A percentile compares a stretch with the other conserved stretches of the same genome.
phyloP scores from a whole-genome alignment of 2,888 invertebrate genomes.

The Polydrusus tereticollis region DNA sequence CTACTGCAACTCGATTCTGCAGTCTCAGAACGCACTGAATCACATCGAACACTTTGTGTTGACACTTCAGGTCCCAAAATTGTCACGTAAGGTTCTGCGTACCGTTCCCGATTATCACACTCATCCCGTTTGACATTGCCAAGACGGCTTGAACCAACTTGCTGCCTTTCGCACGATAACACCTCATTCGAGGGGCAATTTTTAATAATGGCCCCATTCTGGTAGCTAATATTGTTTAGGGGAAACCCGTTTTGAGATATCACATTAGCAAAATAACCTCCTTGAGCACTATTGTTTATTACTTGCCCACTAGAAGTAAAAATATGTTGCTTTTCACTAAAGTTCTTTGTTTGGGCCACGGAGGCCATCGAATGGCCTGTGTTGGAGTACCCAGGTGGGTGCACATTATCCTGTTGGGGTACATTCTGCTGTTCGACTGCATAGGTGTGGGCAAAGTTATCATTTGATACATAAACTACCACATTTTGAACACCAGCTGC shows the following conservation, averaged over 20 bases:
- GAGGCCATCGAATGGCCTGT: slow-evolving; percentile 62
- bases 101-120: slow-evolving; percentile 57
- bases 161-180: slow-evolving; percentile 57
- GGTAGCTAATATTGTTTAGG: slow-evolving; percentile 60
- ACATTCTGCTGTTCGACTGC: slow-evolving; percentile 69
- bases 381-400: slow-evolving; percentile 61
- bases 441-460: slow-evolving; percentile 71
- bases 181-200: slow-evolving; percentile 57
- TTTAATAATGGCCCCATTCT: slow-evolving; percentile 57
- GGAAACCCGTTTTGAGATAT: slow-evolving; percentile 63
- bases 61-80: slow-evolving; percentile 64
- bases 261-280: slow-evolving; percentile 59
- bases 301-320: slow-evolving; percentile 47
- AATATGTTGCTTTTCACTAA: slow-evolving; percentile 40
- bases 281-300: slow-evolving; percentile 42
- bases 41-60: slow-evolving; percentile 67
- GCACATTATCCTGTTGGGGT: slow-evolving; percentile 65
- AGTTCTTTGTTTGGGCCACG: slow-evolving; percentile 55
- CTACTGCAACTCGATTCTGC: slow-evolving; percentile 73
- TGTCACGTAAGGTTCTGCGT: slow-evolving; percentile 58
- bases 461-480: slow-evolving; percentile 72
- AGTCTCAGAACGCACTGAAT: slow-evolving; percentile 73
- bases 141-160: slow-evolving; percentile 58
- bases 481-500: slow-evolving; percentile 70
- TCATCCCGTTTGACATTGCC: slow-evolving; percentile 57